Evolutionary conservation across 53 echinoderm and acorn worm genomes (phyloP).

Genomic region (Crossaster papposus): DNA sequence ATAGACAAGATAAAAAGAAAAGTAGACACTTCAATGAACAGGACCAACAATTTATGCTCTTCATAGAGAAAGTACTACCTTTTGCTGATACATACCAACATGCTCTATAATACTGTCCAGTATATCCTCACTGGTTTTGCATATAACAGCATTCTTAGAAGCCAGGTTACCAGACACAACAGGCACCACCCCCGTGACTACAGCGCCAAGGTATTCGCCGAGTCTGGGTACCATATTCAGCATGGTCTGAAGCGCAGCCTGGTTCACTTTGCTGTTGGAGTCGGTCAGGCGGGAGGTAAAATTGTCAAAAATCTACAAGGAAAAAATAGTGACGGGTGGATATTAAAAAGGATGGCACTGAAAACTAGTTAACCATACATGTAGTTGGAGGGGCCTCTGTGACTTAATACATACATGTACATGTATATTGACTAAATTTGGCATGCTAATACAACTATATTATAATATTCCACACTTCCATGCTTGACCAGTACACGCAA

Average conservation of each 20-base stretch:
- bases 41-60: neutral
- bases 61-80: neutral
- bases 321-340: neutral
- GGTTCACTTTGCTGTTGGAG: constrained; percentile 93
- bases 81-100: constrained; percentile 76
- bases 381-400: too few relatives aligned
- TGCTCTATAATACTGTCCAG: constrained; percentile 85
- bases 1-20: too few relatives aligned
- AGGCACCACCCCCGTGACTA: constrained; percentile 74
- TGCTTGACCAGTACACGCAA: too few relatives aligned
- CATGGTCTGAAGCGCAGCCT: constrained; percentile 83
- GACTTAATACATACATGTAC: too few relatives aligned
- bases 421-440: too few relatives aligned
- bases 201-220: constrained; percentile 80
- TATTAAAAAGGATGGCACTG: neutral
- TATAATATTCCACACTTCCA: too few relatives aligned
- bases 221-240: constrained; percentile 83
- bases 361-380: neutral
- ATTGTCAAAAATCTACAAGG: constrained; percentile 86
- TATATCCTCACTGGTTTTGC: constrained; percentile 82
- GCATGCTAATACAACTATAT: too few relatives aligned
- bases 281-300: constrained; percentile 82
- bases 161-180: constrained; percentile 82
- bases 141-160: constrained; percentile 85
- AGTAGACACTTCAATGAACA: neutral